Evolutionary conservation across 2,113 vertebrate species (phyloP), one percentile per base, ranked within the genome.

Genomic region (Tympanuchus pallidicinctus): DNA sequence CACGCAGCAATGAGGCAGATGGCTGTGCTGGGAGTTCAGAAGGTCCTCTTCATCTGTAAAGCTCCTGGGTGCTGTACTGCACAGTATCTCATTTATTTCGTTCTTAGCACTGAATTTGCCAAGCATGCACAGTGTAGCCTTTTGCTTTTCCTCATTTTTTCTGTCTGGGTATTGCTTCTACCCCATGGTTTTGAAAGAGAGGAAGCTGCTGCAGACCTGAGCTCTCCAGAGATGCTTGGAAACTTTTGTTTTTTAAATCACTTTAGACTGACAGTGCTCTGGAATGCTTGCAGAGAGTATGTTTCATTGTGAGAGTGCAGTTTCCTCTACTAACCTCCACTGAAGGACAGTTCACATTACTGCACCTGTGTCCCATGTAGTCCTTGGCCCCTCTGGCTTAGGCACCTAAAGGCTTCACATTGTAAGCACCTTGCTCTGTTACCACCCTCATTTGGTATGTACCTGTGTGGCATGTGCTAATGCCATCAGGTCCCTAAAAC

Each of bases 21-120:
- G 50, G 73, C 64, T 77, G 87, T 75, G 73, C 95, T 64, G 92
- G 89, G 34, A 84, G 67, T 75, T 81, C 96, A 38, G 92, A 97
- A 93, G 96, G 94, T 92, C 74, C 72, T 79, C 40, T 40, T 73
- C 1, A 3, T 69, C 59, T 74, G 25, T 72, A 54, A 77, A 82
- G 77, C 52, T 82, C 15, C 65, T 59, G 73, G 48, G 3, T 67
- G 76, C 63, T 54, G 38, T 61, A 59, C 75, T 72, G 71, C 61
- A 79, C 75, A 47, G 43, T 81, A 10, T 34, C 8, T 3, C 45
- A 2, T 52, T 76, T 45, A 43, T 42, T 47, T 3, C 4, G 11
- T 42, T 38, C 28, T 59, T 80, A 89, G 64, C 67, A 45, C 50
- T 78, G 32, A 13, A 43, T 52, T 94, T 90, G 60, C 56, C 22